These are phyloP conservation scores for Ictalurus furcatus DNA, from an alignment of 2,113 vertebrate species.

Conservation along the genomic window DNA sequence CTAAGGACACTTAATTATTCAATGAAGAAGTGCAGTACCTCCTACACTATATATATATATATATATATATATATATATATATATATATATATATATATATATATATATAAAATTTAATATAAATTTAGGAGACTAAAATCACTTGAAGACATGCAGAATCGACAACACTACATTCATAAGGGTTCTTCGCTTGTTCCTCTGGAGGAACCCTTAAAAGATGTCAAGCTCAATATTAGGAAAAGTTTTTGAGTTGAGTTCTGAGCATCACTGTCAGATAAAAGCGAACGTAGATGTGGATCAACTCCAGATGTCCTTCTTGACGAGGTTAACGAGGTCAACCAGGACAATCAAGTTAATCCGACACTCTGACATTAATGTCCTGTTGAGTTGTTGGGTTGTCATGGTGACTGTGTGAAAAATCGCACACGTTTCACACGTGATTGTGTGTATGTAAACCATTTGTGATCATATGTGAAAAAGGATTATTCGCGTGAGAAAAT, in stretches of 20 bases:
- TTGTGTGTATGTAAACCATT: neutral
- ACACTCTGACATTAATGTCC: neutral
- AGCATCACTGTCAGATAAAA: neutral
- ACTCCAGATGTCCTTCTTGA: neutral
- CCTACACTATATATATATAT: too few species aligned
- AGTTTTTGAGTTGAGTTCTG: too few species aligned
- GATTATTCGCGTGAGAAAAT: too few species aligned
- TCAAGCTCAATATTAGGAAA: neutral
- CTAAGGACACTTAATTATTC: neutral
- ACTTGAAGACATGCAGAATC: too few species aligned
- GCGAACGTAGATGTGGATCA: neutral
- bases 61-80: too few species aligned
- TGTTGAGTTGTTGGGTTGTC: neutral
- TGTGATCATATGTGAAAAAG: too few species aligned
- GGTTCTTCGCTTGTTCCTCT: too few species aligned
- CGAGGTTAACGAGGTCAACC: neutral
- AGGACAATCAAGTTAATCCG: neutral
- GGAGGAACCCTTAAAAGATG: neutral
- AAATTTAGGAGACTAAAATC: too few species aligned
- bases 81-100: too few species aligned
- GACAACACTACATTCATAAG: neutral
- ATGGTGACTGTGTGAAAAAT: neutral
- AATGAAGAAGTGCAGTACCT: too few species aligned
- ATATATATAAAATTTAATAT: too few species aligned
- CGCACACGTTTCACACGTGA: neutral